These are phyloP conservation scores for Triops longicaudatus DNA, from an alignment of 1,140 invertebrate genomes.

Conservation along the genomic window DNA sequence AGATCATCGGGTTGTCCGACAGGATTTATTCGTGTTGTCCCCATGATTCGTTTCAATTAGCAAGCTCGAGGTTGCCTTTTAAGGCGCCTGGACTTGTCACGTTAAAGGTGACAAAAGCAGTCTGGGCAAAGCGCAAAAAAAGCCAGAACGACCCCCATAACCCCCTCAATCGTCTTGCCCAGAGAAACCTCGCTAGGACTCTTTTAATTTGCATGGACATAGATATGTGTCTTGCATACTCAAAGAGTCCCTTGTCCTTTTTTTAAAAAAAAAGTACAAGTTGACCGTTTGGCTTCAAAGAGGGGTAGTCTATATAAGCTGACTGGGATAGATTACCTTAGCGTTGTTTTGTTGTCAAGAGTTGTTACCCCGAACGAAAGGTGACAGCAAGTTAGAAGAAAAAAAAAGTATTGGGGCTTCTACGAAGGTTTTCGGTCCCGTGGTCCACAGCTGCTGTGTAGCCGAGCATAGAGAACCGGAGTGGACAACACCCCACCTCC, in stretches of 20 bases:
- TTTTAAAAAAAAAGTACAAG: neutral
- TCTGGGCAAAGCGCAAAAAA: neutral
- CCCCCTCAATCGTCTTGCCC: neutral
- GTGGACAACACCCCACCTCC: neutral
- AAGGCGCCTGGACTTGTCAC: conserved; percentile 5
- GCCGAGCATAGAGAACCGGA: neutral
- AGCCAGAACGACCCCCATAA: neutral
- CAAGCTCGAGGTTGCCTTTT: neutral
- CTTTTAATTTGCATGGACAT: neutral
- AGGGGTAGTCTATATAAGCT: neutral
- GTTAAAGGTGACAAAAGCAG: conserved; percentile 15
- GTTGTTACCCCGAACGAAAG: neutral
- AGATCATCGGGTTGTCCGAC: neutral
- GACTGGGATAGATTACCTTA: neutral
- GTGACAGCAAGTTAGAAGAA: neutral
- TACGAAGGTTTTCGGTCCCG: neutral
- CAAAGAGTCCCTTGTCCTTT: neutral
- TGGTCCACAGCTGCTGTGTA: neutral
- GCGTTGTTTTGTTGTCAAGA: neutral
- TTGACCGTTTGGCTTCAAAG: neutral
- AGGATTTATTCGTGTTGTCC: conserved; percentile 8
- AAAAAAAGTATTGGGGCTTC: neutral
- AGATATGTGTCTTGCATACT: neutral
- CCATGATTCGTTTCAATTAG: conserved; percentile 12
- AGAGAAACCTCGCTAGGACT: neutral